Conservation (phyloP, 2,113 vertebrate species). For the Bungarus multicinctus region DNA sequence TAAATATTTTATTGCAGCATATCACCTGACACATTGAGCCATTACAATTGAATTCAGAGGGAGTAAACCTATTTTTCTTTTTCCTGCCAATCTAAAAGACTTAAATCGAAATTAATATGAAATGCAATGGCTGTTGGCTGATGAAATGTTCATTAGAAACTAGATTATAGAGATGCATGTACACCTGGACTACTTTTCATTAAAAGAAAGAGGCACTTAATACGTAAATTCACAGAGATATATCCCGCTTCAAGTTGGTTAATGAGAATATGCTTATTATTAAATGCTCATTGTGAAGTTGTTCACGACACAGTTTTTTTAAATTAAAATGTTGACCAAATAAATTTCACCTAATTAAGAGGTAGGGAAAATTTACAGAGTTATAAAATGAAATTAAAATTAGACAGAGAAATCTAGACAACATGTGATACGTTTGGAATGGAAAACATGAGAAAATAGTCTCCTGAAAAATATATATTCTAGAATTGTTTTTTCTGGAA, state of each 20-base stretch:
- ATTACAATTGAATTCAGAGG: background rate
- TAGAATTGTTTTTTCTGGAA: background rate
- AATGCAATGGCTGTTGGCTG: background rate
- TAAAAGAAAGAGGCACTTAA: constrained; percentile 17
- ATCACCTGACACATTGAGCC: background rate
- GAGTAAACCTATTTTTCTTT: background rate
- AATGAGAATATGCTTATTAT: background rate
- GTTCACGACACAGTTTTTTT: background rate
- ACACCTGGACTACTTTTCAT: constrained; percentile 39
- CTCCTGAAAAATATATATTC: background rate
- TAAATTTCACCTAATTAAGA: background rate
- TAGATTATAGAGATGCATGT: constrained; percentile 34
- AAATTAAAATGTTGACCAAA: background rate
- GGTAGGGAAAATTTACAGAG: background rate
- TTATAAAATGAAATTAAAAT: background rate
- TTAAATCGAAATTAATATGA: background rate
- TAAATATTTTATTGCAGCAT: background rate
- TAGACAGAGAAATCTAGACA: background rate
- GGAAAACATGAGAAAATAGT: constrained; percentile 28
- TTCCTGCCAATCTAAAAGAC: background rate
- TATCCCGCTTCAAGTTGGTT: background rate
- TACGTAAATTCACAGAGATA: background rate
- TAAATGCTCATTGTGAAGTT: background rate
- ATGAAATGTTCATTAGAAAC: background rate
- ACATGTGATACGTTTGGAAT: background rate